Evolutionary conservation across 2,113 vertebrate species (phyloP).

Genomic region (Hemichromis elongatus): DNA sequence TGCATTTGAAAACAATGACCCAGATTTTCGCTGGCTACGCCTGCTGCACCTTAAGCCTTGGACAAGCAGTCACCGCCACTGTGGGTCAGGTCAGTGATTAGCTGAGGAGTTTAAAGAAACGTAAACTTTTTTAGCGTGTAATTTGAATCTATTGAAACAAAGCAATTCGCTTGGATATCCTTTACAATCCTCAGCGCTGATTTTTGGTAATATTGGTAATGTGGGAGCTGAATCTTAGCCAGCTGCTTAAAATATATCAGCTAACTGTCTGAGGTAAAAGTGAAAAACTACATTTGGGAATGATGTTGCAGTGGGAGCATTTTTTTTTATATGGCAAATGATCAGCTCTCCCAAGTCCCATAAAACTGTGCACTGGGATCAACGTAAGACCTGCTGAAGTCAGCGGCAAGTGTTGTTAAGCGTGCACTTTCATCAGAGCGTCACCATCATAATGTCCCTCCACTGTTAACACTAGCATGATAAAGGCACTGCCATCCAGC

Average conservation of each 20-base stretch:
- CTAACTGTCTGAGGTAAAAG: not conserved
- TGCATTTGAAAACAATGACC: not conserved
- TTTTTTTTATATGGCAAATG: not conserved
- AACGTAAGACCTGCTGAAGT: slow-evolving; percentile 9
- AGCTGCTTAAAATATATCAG: not conserved
- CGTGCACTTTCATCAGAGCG: not conserved
- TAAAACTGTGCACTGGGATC: not conserved
- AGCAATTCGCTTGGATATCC: not conserved
- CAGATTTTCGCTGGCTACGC: not conserved
- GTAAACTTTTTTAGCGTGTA: not conserved
- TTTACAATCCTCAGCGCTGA: not conserved
- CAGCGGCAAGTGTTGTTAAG: not conserved
- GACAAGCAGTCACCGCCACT: not conserved
- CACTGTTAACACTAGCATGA: not conserved
- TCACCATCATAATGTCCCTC: not conserved
- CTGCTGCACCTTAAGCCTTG: not conserved
- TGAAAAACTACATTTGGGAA: not conserved
- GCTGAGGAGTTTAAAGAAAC: not conserved
- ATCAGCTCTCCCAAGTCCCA: not conserved
- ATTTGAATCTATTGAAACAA: not conserved
- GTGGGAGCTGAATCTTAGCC: not conserved
- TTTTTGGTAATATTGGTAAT: not conserved
- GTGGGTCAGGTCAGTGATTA: rapidly evolving
- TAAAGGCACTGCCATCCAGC: not conserved
- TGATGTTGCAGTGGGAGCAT: not conserved